Conservation (phyloP, 2,797 vertebrate genomes). For the Ctenochaetus hawaiiensis region DNA sequence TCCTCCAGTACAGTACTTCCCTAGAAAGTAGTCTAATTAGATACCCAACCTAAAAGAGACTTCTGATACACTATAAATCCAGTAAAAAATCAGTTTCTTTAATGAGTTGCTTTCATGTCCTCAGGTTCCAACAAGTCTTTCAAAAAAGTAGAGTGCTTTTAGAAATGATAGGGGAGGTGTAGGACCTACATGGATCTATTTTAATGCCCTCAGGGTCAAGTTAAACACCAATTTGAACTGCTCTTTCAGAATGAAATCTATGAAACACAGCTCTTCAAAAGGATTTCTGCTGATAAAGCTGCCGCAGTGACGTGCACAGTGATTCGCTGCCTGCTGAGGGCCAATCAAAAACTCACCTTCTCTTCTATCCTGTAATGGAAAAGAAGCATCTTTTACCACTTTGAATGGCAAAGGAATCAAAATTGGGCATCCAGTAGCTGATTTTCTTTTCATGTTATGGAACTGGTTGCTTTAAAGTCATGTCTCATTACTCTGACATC, state of each 20-base stretch:
- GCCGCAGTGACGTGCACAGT: background rate
- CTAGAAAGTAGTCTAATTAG: constrained; percentile 63
- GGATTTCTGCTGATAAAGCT: constrained; percentile 42
- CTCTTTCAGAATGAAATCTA: constrained; percentile 47
- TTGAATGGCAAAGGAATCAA: constrained; percentile 17
- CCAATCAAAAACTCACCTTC: constrained; percentile 34
- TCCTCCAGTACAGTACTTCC: constrained; percentile 28
- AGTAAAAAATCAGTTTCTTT: constrained; percentile 56
- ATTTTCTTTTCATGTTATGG: constrained; percentile 8
- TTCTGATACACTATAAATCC: constrained; percentile 51
- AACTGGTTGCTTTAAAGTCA: constrained; percentile 8
- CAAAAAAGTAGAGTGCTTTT: constrained; percentile 41
- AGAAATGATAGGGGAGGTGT: constrained; percentile 53
- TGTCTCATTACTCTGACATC: constrained; percentile 3
- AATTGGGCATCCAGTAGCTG: constrained; percentile 16
- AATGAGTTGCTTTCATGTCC: constrained; percentile 67
- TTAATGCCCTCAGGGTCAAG: constrained; percentile 41
- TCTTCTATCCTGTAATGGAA: constrained; percentile 11
- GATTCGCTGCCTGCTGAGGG: constrained; percentile 20
- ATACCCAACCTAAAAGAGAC: constrained; percentile 59
- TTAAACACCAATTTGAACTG: constrained; percentile 51
- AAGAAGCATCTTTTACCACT: constrained; percentile 16
- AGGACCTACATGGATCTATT: constrained; percentile 40
- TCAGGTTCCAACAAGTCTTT: constrained; percentile 57
- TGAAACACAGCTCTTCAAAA: constrained; percentile 58